phyloP scores from a whole-genome alignment of 2,113 vertebrate genomes.

The Petrocephalus microphthalmus region DNA sequence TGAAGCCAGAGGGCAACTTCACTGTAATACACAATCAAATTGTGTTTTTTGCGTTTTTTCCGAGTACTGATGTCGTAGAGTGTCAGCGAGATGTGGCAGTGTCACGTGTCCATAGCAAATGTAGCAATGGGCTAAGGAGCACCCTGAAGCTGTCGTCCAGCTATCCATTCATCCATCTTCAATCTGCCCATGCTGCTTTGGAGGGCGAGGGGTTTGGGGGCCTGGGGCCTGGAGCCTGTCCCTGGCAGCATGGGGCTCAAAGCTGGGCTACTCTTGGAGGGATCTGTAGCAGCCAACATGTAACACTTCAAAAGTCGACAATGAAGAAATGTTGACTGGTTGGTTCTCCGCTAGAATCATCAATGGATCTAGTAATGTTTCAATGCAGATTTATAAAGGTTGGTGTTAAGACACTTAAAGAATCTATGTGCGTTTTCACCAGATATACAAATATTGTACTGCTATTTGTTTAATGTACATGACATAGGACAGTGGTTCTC shows the following conservation, averaged over 20 bases:
- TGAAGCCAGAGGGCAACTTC: not conserved
- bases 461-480: not conserved
- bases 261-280: not conserved
- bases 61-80: not conserved
- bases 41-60: not conserved
- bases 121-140: not conserved
- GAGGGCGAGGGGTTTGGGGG: too few relatives aligned
- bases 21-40: not conserved
- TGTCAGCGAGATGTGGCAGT: not conserved
- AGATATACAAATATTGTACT: too few relatives aligned
- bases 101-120: not conserved
- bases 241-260: too few relatives aligned
- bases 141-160: not conserved
- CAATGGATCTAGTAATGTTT: not conserved
- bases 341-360: not conserved
- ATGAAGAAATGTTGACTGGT: not conserved
- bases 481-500: not conserved
- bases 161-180: too few relatives aligned
- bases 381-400: not conserved
- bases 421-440: too few relatives aligned
- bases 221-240: too few relatives aligned
- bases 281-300: not conserved
- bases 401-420: not conserved
- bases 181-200: too few relatives aligned
- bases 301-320: not conserved